A percentile compares a stretch with the other conserved stretches of the same genome.
Conservation (phyloP, 2,888 invertebrate species). For the Pollenia amentaria region DNA sequence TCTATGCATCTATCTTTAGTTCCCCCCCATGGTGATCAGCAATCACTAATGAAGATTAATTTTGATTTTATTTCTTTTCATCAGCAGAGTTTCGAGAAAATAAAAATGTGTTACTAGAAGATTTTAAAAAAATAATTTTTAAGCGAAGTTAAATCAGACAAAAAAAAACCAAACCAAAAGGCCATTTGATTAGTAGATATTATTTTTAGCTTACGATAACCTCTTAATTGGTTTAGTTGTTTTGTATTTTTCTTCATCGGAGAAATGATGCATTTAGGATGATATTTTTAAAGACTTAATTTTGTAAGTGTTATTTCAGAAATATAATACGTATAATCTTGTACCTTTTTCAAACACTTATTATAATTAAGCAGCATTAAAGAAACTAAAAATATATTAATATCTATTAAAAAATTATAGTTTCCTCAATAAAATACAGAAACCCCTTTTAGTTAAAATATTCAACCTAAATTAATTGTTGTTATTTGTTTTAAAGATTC, state of each 20-base stretch:
- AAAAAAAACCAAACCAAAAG: background rate
- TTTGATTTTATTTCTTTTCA: constrained; percentile 49
- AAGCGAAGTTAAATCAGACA: background rate
- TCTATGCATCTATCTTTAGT: background rate
- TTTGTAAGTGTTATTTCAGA: too few relatives aligned
- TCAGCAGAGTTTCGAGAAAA: constrained; percentile 13
- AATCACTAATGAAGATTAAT: constrained; percentile 72
- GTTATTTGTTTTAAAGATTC: too few relatives aligned
- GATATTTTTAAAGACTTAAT: too few relatives aligned
- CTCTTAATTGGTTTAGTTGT: constrained; percentile 43
- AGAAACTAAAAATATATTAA: too few relatives aligned
- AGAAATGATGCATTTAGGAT: too few relatives aligned
- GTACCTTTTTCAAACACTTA: background rate
- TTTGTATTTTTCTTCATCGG: background rate
- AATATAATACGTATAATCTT: too few relatives aligned
- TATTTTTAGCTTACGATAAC: constrained; percentile 4
- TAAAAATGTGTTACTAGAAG: constrained; percentile 42
- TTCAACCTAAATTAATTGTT: too few relatives aligned
- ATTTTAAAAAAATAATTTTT: constrained; percentile 43
- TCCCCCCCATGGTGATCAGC: constrained; percentile 65
- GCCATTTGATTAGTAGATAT: constrained; percentile 35
- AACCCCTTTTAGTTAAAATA: too few relatives aligned
- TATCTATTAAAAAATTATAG: too few relatives aligned
- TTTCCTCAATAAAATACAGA: too few relatives aligned
- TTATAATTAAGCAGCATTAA: background rate